Base-by-base conservation (phyloP, 1,140 invertebrate genomes). In the Aethina tumida region DNA sequence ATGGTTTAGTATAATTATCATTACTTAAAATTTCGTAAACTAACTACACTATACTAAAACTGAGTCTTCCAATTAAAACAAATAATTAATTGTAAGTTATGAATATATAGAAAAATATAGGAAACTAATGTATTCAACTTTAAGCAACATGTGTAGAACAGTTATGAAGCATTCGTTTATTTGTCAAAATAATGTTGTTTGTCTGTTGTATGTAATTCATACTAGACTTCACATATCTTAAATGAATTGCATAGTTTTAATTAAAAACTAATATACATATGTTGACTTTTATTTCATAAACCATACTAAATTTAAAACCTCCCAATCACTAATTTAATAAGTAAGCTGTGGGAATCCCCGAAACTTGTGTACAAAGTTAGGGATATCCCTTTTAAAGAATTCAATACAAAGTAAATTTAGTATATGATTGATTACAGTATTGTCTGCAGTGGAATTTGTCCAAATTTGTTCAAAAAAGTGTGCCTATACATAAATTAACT, bases 11-110 rank as follows among this genome's bases (percentile, higher is more conserved):
- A 9, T 41, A 30, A 19, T 41, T 20, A 37, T 20, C 17, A 31
- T 29, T 38, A 12, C 18, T 5, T 27, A 32, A 26, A 8, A 41
- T 17, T 21, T 35, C 20, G 19, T 30, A 25, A 41, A 27, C 41
- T 47, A 53, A 44, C 39, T 50, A 43, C 35, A 51, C 40, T 55
- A 58, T 54, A 47, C 47, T 53, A 58, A 52, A 59, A 61, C 57
- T 52, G 49, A 58, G 59, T 61, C 59, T 61, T 61, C 59, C 59
- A 61, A 46, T 54, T 55, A 58, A 59, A 56, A 61, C 59, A 61
- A 59, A 61, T 61, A 61, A 61, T 61, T 53, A 61, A 52, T 53
- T 58, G 49, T 61, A 61, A 61, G 59, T 53, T 48, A n/a, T n/a
- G n/a, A n/a, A n/a, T n/a, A n/a, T n/a, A n/a, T n/a, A 24, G 33